Evolutionary conservation across 2,888 invertebrate species (phyloP), one percentile per base, ranked within the genome.

Genomic region (Aphrophora alni): DNA sequence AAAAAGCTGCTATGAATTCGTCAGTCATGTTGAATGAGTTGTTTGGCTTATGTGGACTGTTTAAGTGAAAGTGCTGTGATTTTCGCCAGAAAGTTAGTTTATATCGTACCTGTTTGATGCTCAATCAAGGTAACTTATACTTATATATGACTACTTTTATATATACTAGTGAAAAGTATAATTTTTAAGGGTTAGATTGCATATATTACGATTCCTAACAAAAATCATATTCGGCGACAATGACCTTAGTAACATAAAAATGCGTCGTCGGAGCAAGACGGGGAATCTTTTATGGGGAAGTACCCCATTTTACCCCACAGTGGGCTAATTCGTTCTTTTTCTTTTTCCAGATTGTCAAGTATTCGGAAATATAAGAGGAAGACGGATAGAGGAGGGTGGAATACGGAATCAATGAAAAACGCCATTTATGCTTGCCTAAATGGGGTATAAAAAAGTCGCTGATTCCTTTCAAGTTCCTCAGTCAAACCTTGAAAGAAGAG

Each of bases 141-240:
- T 21, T n/a, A 71, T 21, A n/a, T 71, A 8, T 71, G 17, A 71
- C 7, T 5, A 71, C 71, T 71, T n/a, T 21, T n/a, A 10, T 71
- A 71, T 71, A 71, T 71, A 71, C 21, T 21, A 71, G 8, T 71
- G 71, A 21, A 71, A 71, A 71, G 71, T 71, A 21, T 71, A 71
- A 10, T 71, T 71, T 71, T 71, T 71, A 71, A 71, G 2, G 17
- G 71, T 71, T 71, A 10, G 21, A n/a, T 71, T 71, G 8, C 71
- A 24, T 24, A 71, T 8, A 21, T 71, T 71, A 2, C 2, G 14
- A 71, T 71, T 21, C 12, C 71, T 17, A 71, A 71, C 17, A n/a
- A 10, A 10, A 24, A 71, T 71, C 71, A 10, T 71, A 71, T n/a
- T 21, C 71, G 8, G 71, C 8, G 21, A 71, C 21, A 8, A 71